Conservation (phyloP, 1,140 invertebrate species). For the Drosophila fuyamai region DNA sequence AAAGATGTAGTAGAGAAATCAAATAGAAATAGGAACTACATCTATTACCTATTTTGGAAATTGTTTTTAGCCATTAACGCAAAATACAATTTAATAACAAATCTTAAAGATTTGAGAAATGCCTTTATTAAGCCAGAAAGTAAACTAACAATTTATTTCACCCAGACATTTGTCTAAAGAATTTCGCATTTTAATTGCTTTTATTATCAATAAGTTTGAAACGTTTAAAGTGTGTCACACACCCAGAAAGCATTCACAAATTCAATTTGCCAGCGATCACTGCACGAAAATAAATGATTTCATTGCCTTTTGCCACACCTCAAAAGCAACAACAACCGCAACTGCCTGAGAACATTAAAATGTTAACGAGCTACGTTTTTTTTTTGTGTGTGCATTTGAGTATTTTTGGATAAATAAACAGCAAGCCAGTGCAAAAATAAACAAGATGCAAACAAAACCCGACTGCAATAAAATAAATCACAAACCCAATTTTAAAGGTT, state of each 20-base stretch:
- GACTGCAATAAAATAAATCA: slow-evolving; percentile 28
- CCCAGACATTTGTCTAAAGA: not conserved
- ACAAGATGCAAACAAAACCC: slow-evolving; percentile 1
- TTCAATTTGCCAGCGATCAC: slow-evolving; percentile 12
- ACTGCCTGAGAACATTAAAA: slow-evolving; percentile 1
- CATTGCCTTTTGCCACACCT: slow-evolving; percentile 15
- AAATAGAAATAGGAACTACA: not conserved
- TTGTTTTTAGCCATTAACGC: too few species aligned
- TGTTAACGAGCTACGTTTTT: slow-evolving; percentile 23
- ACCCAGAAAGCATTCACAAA: not conserved
- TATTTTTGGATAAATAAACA: slow-evolving; percentile 32
- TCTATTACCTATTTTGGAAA: too few species aligned
- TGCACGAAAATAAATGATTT: slow-evolving; percentile 16
- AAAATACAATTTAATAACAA: too few species aligned
- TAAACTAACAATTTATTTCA: not conserved
- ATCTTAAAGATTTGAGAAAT: too few species aligned
- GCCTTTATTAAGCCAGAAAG: too few species aligned
- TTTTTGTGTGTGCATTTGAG: slow-evolving; percentile 15
- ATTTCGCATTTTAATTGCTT: slow-evolving; percentile 1
- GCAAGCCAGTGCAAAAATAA: slow-evolving; percentile 28
- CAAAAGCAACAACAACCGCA: slow-evolving; percentile 7
- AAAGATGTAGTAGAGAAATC: slow-evolving; percentile 11
- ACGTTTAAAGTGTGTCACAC: slow-evolving; percentile 1
- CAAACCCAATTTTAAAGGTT: slow-evolving; percentile 4
- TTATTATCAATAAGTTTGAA: not conserved